These are phyloP conservation scores for Lycaon pictus DNA, from an alignment of 2,113 vertebrate species.

Conservation along the genomic window DNA sequence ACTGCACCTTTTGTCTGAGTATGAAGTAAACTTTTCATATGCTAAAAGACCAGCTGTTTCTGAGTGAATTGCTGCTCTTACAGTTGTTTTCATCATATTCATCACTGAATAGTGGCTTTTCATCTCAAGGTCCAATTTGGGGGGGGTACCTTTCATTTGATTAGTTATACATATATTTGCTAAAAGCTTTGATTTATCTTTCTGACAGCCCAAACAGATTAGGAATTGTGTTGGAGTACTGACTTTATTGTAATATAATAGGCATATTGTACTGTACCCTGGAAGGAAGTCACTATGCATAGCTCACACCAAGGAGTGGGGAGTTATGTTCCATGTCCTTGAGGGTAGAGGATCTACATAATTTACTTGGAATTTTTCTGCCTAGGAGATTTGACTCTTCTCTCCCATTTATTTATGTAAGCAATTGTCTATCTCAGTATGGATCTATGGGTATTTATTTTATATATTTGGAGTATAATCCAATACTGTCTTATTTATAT, in stretches of 20 bases:
- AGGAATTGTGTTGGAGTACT: constrained; percentile 36
- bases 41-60: constrained; percentile 61
- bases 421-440: neutral
- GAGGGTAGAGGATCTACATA: neutral
- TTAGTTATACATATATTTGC: constrained; percentile 42
- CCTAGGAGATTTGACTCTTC: neutral
- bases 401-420: neutral
- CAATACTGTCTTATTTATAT: neutral
- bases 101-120: constrained; percentile 50
- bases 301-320: neutral
- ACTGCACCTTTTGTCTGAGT: constrained; percentile 59
- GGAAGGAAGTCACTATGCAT: neutral
- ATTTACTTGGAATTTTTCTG: constrained; percentile 1
- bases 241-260: neutral
- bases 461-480: neutral
- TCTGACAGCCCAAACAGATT: constrained; percentile 24
- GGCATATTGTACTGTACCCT: neutral
- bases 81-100: constrained; percentile 61
- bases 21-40: constrained; percentile 19
- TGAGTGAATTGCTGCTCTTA: constrained; percentile 46
- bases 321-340: neutral
- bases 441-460: neutral
- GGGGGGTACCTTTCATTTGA: constrained; percentile 50
- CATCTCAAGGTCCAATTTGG: constrained; percentile 32
- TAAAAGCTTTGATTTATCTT: constrained; percentile 46